phyloP scores from a whole-genome alignment of 2,888 invertebrate genomes.

The Branchipolynoe longqiensis region DNA sequence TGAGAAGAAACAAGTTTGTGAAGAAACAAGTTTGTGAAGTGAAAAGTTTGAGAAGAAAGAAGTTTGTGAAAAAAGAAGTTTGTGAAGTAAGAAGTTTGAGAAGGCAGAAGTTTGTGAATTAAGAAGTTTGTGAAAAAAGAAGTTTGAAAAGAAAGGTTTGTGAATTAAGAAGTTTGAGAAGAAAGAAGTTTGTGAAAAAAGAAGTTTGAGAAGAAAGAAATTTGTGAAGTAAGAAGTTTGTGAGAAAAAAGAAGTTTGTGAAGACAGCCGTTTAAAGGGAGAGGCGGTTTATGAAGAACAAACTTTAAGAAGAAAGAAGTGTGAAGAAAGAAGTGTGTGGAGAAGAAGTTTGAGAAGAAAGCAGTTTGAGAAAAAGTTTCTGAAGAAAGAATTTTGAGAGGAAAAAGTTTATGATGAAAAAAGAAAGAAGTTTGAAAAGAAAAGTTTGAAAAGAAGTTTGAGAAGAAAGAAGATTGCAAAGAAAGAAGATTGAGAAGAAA shows the following conservation, averaged over 20 bases:
- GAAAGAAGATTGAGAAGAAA: conserved; percentile 30
- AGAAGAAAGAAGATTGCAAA: neutral
- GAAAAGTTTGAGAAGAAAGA: neutral
- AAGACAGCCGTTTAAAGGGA: neutral
- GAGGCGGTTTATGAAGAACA: neutral
- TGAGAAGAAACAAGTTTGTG: neutral
- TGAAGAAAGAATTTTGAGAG: conserved; percentile 7
- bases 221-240: neutral
- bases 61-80: neutral
- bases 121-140: too few relatives aligned
- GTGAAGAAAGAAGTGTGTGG: neutral
- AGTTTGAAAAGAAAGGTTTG: too few relatives aligned
- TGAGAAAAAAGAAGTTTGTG: neutral
- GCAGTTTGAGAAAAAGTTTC: neutral
- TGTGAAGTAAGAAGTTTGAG: neutral
- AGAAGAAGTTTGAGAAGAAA: conserved; percentile 2
- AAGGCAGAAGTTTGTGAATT: neutral
- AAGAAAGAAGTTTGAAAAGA: neutral
- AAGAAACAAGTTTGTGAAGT: conserved; percentile 14
- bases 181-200: neutral
- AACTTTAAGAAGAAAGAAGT: neutral
- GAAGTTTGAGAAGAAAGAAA: neutral
- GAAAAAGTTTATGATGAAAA: neutral
- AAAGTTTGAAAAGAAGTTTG: neutral
- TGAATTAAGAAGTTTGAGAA: neutral